Percentiles rank a stretch among this genome's conserved stretches.
Conservation (phyloP, 2,113 vertebrate genomes). For the Ibidorhyncha struthersii region DNA sequence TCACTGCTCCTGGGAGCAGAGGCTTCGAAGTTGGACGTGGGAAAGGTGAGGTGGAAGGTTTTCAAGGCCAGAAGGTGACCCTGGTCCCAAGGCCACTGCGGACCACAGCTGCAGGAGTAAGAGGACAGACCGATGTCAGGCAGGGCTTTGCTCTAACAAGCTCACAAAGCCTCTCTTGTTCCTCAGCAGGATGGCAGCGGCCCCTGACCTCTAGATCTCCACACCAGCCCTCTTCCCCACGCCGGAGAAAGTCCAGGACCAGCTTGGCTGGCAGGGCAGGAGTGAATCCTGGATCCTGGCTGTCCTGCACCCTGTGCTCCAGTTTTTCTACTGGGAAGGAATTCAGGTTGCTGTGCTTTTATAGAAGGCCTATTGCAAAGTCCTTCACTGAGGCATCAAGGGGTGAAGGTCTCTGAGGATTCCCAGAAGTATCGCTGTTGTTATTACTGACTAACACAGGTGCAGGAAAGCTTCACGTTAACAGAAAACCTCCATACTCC, state of each 20-base stretch:
- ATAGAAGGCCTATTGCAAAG: background rate
- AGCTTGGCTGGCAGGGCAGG: background rate
- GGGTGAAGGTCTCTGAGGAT: background rate
- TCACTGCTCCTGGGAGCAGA: rapidly evolving
- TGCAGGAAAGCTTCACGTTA: background rate
- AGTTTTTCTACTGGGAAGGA: background rate
- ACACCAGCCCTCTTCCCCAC: background rate
- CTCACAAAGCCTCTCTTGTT: background rate
- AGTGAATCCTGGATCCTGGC: background rate
- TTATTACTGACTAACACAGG: background rate
- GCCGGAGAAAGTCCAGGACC: background rate
- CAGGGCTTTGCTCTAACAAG: background rate
- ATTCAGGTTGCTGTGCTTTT: background rate
- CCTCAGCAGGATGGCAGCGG: background rate
- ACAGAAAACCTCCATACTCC: background rate
- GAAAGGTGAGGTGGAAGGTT: background rate
- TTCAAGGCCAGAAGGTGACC: background rate
- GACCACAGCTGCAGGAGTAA: background rate
- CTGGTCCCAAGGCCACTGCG: background rate
- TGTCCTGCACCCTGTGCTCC: background rate
- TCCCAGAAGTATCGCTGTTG: background rate
- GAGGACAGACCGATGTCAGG: background rate
- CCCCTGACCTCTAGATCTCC: background rate
- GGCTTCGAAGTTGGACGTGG: background rate
- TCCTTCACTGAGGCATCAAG: background rate